Percentiles rank a stretch among this genome's conserved stretches.
Conservation (phyloP, 2,888 invertebrate genomes). For the Tachina lurida region DNA sequence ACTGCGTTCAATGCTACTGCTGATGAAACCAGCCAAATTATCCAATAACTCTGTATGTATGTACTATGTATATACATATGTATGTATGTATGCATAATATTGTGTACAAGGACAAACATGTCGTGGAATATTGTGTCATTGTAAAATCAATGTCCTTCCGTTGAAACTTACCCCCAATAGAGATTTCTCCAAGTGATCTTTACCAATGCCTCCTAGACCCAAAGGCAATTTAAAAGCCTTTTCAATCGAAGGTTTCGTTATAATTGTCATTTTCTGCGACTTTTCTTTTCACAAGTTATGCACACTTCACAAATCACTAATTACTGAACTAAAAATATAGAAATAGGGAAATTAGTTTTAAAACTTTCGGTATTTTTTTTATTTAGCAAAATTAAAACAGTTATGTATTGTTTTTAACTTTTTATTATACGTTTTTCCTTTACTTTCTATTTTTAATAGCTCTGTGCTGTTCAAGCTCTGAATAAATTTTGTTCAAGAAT, state of each 20-base stretch:
- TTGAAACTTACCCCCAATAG: slow-evolving; percentile 77
- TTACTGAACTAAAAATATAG: slow-evolving; percentile 10
- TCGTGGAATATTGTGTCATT: slow-evolving; percentile 22
- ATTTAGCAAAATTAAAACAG: neutral
- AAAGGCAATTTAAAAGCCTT: slow-evolving; percentile 87
- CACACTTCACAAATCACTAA: slow-evolving; percentile 27
- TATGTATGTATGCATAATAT: neutral
- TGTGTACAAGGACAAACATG: slow-evolving; percentile 52
- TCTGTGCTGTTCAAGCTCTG: slow-evolving; percentile 34
- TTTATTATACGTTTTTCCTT: slow-evolving; percentile 6
- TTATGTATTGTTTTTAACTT: neutral
- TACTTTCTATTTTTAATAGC: neutral
- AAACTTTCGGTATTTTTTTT: slow-evolving; percentile 12
- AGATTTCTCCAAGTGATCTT: slow-evolving; percentile 67
- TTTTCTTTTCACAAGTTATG: neutral
- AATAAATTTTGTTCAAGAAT: slow-evolving; percentile 43
- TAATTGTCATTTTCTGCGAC: slow-evolving; percentile 87
- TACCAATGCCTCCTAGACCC: slow-evolving; percentile 75
- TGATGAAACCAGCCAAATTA: slow-evolving; percentile 48
- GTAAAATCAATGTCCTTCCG: neutral
- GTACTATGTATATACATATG: neutral
- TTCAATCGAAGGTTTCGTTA: slow-evolving; percentile 89
- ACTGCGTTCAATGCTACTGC: slow-evolving; percentile 11
- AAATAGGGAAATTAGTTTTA: slow-evolving; percentile 15
- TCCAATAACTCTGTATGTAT: neutral